These are phyloP conservation scores for Eristalis tenax DNA, from an alignment of 2,888 invertebrate genomes.

Conservation along the genomic window DNA sequence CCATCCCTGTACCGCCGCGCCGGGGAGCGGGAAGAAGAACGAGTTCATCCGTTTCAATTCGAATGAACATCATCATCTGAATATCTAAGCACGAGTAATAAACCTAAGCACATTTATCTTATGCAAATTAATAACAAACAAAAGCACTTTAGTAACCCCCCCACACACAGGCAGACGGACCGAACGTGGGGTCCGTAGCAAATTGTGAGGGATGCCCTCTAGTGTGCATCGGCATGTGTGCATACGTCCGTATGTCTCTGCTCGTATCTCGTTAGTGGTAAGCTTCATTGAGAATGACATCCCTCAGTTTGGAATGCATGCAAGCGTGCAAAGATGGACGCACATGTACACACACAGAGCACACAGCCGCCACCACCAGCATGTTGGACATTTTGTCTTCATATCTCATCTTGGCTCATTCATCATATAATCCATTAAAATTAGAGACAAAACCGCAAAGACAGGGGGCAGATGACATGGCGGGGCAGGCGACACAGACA, in stretches of 20 bases:
- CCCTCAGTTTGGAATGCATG: slow-evolving; percentile 41
- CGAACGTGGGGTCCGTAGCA: not conserved
- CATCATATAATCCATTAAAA: slow-evolving; percentile 70
- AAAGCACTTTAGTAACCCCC: slow-evolving; percentile 59
- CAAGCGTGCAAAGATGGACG: slow-evolving; percentile 44
- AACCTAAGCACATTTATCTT: slow-evolving; percentile 54
- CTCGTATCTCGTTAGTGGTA: not conserved
- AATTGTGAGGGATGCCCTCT: not conserved
- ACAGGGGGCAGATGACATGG: slow-evolving; percentile 54
- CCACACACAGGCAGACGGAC: not conserved
- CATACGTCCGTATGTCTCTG: not conserved
- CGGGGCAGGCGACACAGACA: slow-evolving; percentile 25
- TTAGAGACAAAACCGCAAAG: slow-evolving; percentile 62
- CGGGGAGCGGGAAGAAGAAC: too few relatives aligned
- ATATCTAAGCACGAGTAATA: slow-evolving; percentile 57
- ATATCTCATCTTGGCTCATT: slow-evolving; percentile 67
- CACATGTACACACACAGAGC: not conserved
- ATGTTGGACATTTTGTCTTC: slow-evolving; percentile 60
- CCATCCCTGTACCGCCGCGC: too few relatives aligned
- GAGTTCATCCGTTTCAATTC: slow-evolving; percentile 29
- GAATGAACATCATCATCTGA: slow-evolving; percentile 33
- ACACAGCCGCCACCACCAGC: not conserved
- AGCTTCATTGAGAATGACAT: slow-evolving; percentile 50
- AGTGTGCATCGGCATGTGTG: not conserved
- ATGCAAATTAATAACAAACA: slow-evolving; percentile 70